Base-by-base conservation (phyloP, 2,888 invertebrate genomes). In the Adela reaumurella region DNA sequence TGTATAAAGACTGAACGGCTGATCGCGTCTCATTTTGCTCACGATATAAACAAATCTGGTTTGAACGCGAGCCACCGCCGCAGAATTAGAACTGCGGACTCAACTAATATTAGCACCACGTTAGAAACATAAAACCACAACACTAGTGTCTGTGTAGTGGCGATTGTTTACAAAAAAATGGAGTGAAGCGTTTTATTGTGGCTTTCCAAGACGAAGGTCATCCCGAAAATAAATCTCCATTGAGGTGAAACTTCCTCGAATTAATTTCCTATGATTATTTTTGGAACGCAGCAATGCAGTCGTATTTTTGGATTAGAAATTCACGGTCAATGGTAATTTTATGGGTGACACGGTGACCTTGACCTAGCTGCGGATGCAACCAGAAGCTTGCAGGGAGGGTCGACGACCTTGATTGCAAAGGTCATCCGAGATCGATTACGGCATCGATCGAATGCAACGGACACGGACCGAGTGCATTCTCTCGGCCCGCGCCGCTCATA, bases 391-490 rank as follows among this genome's bases (percentile, higher is more conserved):
- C 35, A 6, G 10, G 6, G 24, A 5, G 6, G 35, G 35, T 14
- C 35, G n/a, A 35, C 35, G 35, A 35, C 35, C 35, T 35, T 35
- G 11, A 14, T 11, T 11, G 11, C n/a, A 8, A 35, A 35, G 35
- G 35, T 35, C 14, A 14, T 35, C 35, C 35, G 35, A 35, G 8
- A 35, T 35, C 35, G 6, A 8, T 14, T 14, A 8, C 35, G 35
- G 14, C 35, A 35, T 35, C 35, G 14, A 35, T 35, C 35, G 44
- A 16, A 46, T 6, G 19, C 46, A 8, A 14, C 47, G 49, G 52
- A 46, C 56, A 53, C 58, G 53, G 55, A 53, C 58, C 57, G 59
- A 57, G 56, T 58, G 57, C 35, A 14, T 35, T 3, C 14, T 8
- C 35, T 3, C 35, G 14, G 17, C 19, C 6, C 14, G 8, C 47